A percentile compares a stretch with the other conserved stretches of the same genome.
phyloP scores from a whole-genome alignment of 2,797 vertebrate genomes.

The Siniperca obscura region DNA sequence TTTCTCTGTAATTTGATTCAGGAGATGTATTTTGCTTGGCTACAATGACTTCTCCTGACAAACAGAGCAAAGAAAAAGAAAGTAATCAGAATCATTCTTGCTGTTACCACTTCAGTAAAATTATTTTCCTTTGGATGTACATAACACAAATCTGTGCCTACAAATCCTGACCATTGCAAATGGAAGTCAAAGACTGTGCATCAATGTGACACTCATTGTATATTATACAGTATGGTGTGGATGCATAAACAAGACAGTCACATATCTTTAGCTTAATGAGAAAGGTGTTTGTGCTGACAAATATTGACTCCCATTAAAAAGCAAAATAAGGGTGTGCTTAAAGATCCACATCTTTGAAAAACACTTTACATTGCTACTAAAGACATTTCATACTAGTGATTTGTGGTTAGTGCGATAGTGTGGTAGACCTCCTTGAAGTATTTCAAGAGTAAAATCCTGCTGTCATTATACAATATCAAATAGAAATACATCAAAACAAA shows the following conservation, averaged over 20 bases:
- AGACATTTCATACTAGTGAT: not conserved
- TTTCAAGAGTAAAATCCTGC: not conserved
- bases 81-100: slow-evolving; percentile 1
- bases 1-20: slow-evolving; percentile 56
- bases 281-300: not conserved
- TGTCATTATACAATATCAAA: not conserved
- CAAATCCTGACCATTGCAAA: not conserved
- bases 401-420: not conserved
- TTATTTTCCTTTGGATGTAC: not conserved
- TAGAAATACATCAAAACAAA: not conserved
- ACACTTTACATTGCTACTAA: not conserved
- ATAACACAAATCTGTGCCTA: not conserved
- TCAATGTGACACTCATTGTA: not conserved
- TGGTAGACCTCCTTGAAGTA: not conserved
- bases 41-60: slow-evolving; percentile 71
- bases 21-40: slow-evolving; percentile 50
- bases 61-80: slow-evolving; percentile 34
- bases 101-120: not conserved
- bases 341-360: not conserved
- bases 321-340: not conserved
- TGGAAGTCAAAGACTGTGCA: not conserved
- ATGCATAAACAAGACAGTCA: not conserved
- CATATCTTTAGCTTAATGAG: not conserved
- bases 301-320: not conserved
- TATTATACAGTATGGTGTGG: not conserved